Evolutionary conservation across 2,888 invertebrate genomes (phyloP).

Genomic region (Ectropis crepuscularia): DNA sequence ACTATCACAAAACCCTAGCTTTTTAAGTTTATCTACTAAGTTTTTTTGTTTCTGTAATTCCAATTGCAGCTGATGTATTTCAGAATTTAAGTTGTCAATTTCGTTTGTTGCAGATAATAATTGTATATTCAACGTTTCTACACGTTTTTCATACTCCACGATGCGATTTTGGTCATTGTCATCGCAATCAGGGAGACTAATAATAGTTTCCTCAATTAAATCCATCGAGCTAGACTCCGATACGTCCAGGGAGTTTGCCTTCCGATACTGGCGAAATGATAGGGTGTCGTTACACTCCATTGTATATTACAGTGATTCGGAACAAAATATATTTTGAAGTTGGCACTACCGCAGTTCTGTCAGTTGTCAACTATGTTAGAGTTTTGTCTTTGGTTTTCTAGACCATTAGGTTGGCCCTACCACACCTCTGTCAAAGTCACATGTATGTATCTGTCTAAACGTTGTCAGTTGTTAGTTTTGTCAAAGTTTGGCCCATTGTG

Average conservation of each 20-base stretch:
- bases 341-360: too few species aligned
- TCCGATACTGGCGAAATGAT: neutral
- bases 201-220: conserved; percentile 1
- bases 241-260: neutral
- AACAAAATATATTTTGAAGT: neutral
- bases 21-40: neutral
- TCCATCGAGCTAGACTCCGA: neutral
- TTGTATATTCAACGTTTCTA: neutral
- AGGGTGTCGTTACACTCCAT: neutral
- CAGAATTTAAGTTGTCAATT: neutral
- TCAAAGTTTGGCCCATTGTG: too few species aligned
- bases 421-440: neutral
- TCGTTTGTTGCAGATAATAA: neutral
- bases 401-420: conserved; percentile 2
- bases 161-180: neutral
- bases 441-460: too few species aligned
- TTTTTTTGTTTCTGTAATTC: neutral
- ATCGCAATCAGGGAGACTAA: neutral
- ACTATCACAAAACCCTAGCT: neutral
- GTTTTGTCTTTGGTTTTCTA: too few species aligned
- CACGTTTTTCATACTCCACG: neutral
- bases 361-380: too few species aligned
- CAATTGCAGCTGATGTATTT: neutral
- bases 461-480: too few species aligned
- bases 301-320: neutral